Base-by-base conservation (phyloP, 2,888 invertebrate species). In the Eupithecia insigniata region DNA sequence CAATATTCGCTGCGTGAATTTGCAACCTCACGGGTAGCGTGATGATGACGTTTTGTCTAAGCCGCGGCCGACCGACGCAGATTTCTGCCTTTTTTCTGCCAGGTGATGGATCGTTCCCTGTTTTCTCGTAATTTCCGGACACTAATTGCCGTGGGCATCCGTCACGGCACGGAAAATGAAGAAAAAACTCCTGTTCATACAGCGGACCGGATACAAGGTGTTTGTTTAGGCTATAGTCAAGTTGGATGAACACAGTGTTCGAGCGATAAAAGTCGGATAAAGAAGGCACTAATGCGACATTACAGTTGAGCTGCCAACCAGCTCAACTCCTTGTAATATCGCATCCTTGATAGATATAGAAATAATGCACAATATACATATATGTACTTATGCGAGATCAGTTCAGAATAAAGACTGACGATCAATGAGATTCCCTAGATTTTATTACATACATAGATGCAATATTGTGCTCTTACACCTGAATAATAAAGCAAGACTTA, bases 81-180 rank as follows among this genome's bases (percentile, higher is more conserved):
- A 93, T 93, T 93, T 92, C 85, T 86, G 85, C 89, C 89, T 90
- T 90, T 93, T 92, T 90, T 89, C 85, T 86, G 83, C 79, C 90
- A 89, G 92, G 93, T 93, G 93, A 93, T 93, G 92, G 93, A 93
- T 93, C 86, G 87, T 89, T 84, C 82, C 82, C 88, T 90, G 89
- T 92, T 92, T 92, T 92, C 92, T 92, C 89, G 92, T 92, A 93
- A 92, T 93, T 92, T 93, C 92, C 93, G 92, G 89, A 87, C 92
- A 87, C 92, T 93, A 93, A 93, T 93, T 93, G 91, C 92, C 83
- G 80, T 82, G 83, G 87, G 91, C 91, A 91, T 92, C 92, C 92
- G 92, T 93, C 92, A 92, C 87, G 88, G 83, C 80, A 78, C 79
- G 82, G 85, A 81, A 85, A 89, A 89, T 84, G 85, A 88, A 88